Percentiles rank a stretch among this genome's conserved stretches.
Conservation (phyloP, 1,140 invertebrate genomes). For the Ylistrum balloti region DNA sequence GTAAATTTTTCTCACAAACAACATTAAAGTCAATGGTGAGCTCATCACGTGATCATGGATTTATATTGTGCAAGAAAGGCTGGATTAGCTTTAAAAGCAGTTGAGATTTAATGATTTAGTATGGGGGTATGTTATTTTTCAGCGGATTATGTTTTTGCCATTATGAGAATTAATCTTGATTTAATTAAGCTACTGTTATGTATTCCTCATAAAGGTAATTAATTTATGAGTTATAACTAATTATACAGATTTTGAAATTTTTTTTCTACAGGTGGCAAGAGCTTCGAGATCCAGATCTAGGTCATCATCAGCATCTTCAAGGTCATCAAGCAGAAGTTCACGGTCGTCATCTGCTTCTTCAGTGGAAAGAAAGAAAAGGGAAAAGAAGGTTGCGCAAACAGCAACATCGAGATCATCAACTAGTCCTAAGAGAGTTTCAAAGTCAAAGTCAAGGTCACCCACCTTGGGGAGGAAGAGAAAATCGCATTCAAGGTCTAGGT, state of each 20-base stretch:
- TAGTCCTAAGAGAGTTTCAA: conserved; percentile 44
- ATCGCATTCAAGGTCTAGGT: conserved; percentile 42
- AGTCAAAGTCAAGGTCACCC: conserved; percentile 47
- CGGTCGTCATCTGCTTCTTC: neutral
- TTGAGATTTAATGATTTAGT: no score
- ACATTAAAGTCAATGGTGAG: neutral
- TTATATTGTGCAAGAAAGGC: neutral
- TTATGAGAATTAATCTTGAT: neutral
- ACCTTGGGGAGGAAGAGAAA: neutral
- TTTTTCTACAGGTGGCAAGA: neutral
- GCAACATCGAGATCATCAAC: neutral
- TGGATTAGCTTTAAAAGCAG: no score
- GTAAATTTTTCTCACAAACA: no score
- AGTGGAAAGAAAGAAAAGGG: neutral
- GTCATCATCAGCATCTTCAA: conserved; percentile 56
- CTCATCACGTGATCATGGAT: neutral
- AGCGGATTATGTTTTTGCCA: neutral
- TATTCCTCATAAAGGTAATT: neutral
- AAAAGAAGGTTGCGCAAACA: conserved; percentile 32
- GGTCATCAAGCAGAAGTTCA: conserved; percentile 44
- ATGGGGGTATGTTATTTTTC: neutral
- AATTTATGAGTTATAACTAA: neutral
- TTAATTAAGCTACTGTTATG: neutral
- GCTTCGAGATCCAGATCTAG: conserved; percentile 55
- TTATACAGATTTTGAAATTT: conserved; percentile 2